phyloP scores from a whole-genome alignment of 2,113 vertebrate species.

The Rhabdornis inornatus region DNA sequence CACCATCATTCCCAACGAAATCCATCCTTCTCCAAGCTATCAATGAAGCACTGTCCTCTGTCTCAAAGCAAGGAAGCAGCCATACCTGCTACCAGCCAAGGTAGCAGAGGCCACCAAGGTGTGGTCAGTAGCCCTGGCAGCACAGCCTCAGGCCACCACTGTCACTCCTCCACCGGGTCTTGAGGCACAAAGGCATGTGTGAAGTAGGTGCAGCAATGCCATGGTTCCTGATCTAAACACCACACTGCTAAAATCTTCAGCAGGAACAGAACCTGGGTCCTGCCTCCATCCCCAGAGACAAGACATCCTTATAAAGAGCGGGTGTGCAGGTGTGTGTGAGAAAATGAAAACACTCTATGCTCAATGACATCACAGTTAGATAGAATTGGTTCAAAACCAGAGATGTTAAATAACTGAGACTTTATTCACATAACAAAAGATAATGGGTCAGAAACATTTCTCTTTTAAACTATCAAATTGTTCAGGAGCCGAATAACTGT shows the following conservation, averaged over 20 bases:
- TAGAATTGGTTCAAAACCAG: not conserved
- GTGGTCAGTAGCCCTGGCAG: not conserved
- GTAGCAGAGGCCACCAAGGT: not conserved
- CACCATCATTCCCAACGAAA: not conserved
- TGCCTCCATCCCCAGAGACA: not conserved
- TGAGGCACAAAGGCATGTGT: not conserved
- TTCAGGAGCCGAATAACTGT: not conserved
- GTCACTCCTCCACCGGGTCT: not conserved
- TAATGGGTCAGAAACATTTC: not conserved
- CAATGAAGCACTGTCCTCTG: rapidly evolving
- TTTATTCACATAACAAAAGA: not conserved
- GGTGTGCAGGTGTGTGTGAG: not conserved
- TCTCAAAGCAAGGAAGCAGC: not conserved
- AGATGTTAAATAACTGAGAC: not conserved
- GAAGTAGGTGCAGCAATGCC: rapidly evolving
- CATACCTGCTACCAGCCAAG: not conserved
- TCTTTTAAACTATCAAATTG: not conserved
- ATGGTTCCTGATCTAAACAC: not conserved
- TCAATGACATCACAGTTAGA: not conserved
- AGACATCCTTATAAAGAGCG: not conserved
- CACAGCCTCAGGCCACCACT: not conserved
- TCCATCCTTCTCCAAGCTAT: not conserved
- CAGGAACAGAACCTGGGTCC: not conserved
- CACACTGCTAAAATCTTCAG: not conserved
- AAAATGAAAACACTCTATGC: not conserved